A percentile compares a stretch with the other conserved stretches of the same genome.
Conservation (phyloP, 2,113 vertebrate species). For the Ctenomys sociabilis region DNA sequence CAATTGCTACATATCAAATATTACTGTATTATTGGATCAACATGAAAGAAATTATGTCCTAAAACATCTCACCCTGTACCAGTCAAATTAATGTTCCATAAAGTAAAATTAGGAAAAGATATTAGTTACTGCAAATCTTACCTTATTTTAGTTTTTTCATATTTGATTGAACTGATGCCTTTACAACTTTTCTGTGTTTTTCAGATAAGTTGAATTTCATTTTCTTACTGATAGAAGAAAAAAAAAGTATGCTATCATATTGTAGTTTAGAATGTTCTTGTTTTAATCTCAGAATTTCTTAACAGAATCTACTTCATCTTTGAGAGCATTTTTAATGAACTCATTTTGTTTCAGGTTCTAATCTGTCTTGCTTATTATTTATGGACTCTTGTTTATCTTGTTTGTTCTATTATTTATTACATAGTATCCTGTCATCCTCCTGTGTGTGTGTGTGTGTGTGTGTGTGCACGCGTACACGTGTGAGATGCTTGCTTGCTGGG, state of each 20-base stretch:
- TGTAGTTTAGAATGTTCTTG: neutral
- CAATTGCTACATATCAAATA: neutral
- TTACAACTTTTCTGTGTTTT: neutral
- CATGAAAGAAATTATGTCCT: neutral
- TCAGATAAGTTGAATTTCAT: neutral
- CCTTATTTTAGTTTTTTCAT: neutral
- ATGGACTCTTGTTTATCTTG: neutral
- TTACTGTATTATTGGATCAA: neutral
- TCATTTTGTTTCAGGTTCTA: neutral
- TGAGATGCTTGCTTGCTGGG: neutral
- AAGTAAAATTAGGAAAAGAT: neutral
- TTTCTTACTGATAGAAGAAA: neutral
- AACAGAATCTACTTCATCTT: neutral
- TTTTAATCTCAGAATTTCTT: neutral
- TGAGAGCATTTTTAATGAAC: neutral
- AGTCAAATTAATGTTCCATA: neutral
- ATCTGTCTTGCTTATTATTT: neutral
- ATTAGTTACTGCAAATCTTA: neutral
- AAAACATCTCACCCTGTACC: neutral
- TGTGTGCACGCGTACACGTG: neutral
- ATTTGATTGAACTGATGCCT: neutral
- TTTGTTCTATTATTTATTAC: neutral
- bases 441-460: neutral
- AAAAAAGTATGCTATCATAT: neutral
- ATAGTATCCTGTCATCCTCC: neutral